Conservation (phyloP, 2,888 invertebrate species). For the Polietes domitor region DNA sequence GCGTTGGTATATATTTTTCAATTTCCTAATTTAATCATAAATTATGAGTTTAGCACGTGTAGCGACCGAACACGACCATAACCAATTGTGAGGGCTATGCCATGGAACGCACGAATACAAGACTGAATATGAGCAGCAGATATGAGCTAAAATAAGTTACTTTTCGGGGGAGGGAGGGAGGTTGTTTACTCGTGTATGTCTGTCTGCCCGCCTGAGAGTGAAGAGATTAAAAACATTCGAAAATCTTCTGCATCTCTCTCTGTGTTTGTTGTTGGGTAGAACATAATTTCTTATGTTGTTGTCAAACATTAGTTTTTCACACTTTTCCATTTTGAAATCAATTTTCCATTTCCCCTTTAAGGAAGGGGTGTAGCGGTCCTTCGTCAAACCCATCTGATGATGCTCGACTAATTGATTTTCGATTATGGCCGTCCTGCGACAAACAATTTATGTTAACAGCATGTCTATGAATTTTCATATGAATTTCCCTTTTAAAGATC, state of each 20-base stretch:
- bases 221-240: not conserved
- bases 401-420: not conserved
- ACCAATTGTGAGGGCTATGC: not conserved
- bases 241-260: not conserved
- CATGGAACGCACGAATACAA: not conserved
- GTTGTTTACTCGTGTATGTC: not conserved
- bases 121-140: not conserved
- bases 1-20: slow-evolving; percentile 47
- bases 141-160: not conserved
- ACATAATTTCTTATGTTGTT: slow-evolving; percentile 25
- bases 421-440: not conserved
- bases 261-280: not conserved
- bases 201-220: not conserved
- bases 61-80: slow-evolving; percentile 24
- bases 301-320: slow-evolving; percentile 28
- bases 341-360: not conserved
- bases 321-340: slow-evolving; percentile 10
- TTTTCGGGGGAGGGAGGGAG: not conserved
- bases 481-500: not conserved
- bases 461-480: not conserved
- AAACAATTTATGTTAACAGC: not conserved
- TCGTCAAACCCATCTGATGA: not conserved
- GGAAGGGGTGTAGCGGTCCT: not conserved
- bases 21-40: slow-evolving; percentile 68
- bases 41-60: slow-evolving; percentile 69